Percentiles rank a stretch among this genome's conserved stretches.
phyloP scores from a whole-genome alignment of 2,888 invertebrate genomes.

The Hipparchia sbordonii region DNA sequence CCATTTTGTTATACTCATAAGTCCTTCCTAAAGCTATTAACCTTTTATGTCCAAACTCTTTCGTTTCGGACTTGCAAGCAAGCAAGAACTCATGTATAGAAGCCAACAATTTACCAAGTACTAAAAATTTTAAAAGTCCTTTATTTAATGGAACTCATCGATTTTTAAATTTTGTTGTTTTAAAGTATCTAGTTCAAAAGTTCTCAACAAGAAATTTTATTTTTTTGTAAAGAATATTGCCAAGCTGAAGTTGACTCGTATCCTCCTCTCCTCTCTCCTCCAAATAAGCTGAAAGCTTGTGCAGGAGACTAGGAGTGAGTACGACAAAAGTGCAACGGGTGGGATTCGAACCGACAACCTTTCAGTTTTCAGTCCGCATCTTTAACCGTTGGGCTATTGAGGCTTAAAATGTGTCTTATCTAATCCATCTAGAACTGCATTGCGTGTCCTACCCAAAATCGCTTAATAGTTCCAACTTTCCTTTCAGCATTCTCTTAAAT shows the following conservation, averaged over 20 bases:
- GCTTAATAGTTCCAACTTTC: conserved; percentile 51
- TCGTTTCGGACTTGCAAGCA: neutral
- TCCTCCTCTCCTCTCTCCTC: no score
- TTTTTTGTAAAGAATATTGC: no score
- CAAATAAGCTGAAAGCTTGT: no score
- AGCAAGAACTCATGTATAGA: neutral
- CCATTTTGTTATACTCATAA: neutral
- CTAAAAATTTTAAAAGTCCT: no score
- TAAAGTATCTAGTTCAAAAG: no score
- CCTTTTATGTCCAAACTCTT: neutral
- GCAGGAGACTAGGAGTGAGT: no score
- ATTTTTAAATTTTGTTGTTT: conserved; percentile 55
- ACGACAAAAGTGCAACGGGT: no score
- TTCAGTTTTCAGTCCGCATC: no score
- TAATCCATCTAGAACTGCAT: conserved; percentile 62
- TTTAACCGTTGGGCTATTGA: conserved; percentile 42
- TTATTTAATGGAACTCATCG: conserved; percentile 42
- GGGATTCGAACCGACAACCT: no score
- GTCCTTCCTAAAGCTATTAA: conserved; percentile 1
- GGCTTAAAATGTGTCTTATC: conserved; percentile 66
- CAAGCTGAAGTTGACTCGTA: no score
- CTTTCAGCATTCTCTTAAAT: conserved; percentile 26
- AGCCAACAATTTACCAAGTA: no score
- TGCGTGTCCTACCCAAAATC: conserved; percentile 69
- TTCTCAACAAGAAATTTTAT: no score